Evolutionary conservation across 2,113 vertebrate genomes (phyloP).

Genomic region (Bubo scandiacus): DNA sequence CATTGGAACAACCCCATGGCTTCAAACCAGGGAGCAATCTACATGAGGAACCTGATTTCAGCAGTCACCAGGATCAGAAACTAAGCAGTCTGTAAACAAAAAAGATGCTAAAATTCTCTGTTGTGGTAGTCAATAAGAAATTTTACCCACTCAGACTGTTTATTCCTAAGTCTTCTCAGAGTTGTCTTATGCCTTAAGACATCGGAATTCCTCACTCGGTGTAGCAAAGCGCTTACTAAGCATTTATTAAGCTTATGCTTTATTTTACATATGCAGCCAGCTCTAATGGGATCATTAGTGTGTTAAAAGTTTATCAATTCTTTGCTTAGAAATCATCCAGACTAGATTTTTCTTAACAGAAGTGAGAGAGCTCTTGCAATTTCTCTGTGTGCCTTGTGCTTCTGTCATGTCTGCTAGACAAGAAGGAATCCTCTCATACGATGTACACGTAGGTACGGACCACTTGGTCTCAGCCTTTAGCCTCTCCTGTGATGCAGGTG

Average conservation of each 20-base stretch:
- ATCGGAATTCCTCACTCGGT: neutral
- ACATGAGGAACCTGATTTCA: conserved; percentile 3
- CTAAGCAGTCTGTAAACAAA: neutral
- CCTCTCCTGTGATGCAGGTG: neutral
- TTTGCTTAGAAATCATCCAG: neutral
- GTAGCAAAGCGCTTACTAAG: neutral
- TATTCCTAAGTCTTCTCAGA: neutral
- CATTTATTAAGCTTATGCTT: neutral
- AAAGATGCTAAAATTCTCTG: neutral
- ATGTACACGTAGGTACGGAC: neutral
- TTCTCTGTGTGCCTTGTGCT: neutral
- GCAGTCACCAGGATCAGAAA: neutral
- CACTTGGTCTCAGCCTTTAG: neutral
- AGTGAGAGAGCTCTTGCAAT: neutral
- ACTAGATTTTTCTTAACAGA: neutral
- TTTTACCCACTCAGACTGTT: neutral
- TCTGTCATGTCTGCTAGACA: fast-evolving
- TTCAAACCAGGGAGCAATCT: neutral
- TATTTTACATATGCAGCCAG: neutral
- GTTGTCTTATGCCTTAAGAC: neutral
- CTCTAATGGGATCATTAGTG: neutral
- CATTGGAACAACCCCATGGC: conserved; percentile 32
- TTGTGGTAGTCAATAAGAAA: neutral
- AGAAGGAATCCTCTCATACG: neutral
- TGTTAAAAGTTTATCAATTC: neutral